phyloP scores from a whole-genome alignment of 2,113 vertebrate genomes.

The Larimichthys polyactis region DNA sequence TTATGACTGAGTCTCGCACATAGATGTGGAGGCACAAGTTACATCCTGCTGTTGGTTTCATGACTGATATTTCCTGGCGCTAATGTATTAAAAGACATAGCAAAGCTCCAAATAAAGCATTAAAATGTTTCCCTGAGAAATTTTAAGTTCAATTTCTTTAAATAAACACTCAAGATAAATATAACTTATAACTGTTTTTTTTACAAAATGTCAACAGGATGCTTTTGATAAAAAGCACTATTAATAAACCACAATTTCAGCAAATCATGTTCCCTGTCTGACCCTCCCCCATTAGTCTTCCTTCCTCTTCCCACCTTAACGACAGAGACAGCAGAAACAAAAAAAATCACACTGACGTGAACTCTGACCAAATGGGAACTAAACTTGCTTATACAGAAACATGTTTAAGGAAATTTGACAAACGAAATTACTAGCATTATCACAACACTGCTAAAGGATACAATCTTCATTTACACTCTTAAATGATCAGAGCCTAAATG shows the following conservation, averaged over 20 bases:
- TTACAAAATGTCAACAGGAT: neutral
- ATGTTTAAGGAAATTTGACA: accelerated
- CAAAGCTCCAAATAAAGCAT: too few relatives aligned
- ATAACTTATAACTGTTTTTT: neutral
- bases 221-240: neutral
- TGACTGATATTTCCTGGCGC: too few relatives aligned
- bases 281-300: neutral
- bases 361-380: constrained; percentile 41
- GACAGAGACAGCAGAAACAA: constrained; percentile 5
- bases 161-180: too few relatives aligned
- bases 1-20: too few relatives aligned
- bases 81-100: too few relatives aligned
- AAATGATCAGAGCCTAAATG: neutral
- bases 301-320: constrained; percentile 22
- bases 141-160: too few relatives aligned
- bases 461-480: neutral
- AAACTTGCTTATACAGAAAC: neutral
- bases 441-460: neutral
- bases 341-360: neutral
- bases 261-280: neutral
- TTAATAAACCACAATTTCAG: neutral
- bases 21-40: too few relatives aligned
- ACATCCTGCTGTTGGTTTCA: too few relatives aligned
- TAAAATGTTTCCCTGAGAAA: too few relatives aligned
- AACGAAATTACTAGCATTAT: neutral